Base-by-base conservation (phyloP, 2,888 invertebrate genomes). In the Drosophila silvestris region DNA sequence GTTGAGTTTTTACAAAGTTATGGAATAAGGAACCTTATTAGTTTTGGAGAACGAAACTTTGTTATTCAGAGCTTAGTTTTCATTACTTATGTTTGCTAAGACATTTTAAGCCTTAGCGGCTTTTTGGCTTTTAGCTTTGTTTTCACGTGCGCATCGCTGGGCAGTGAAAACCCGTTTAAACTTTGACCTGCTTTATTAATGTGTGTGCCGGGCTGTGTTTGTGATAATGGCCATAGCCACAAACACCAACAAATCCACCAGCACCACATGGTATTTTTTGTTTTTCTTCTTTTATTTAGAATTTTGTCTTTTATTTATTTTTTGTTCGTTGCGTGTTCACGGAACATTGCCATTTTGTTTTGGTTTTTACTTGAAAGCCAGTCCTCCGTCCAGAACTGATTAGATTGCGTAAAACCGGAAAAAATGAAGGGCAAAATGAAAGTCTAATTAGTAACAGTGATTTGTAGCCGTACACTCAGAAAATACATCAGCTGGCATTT, bases 371-470 rank as follows among this genome's bases (percentile, higher is more conserved):
- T 47, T 26, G 47, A 16, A 47, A 26, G 16, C 19, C 66, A 54
- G 28, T 44, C 30, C 54, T 10, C 19, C 41, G 51, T 39, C 60
- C 51, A 33, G 51, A 61, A 69, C 54, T 67, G 83, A 83, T 83
- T 71, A 81, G 83, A 83, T 85, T 74, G 76, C 57, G 71, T 65
- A 66, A 74, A 67, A 39, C 69, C 32, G 12, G 10, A 30, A 44
- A 58, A 32, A 30, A 22, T 30, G 10, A 32, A 26, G 44, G 28
- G 44, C 44, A 28, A 80, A 83, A 77, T 81, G 74, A 75, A 81
- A 77, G 81, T 75, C 89, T 87, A 91, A 91, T 91, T 91, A 91
- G 90, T 82, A 78, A 85, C 89, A 83, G 83, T 89, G 90, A 91
- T 90, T 90, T 89, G 79, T 89, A 70, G 74, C 75, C 59, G 51